These are phyloP conservation scores for Nudaria mundana DNA, from an alignment of 2,888 invertebrate genomes.

Conservation along the genomic window DNA sequence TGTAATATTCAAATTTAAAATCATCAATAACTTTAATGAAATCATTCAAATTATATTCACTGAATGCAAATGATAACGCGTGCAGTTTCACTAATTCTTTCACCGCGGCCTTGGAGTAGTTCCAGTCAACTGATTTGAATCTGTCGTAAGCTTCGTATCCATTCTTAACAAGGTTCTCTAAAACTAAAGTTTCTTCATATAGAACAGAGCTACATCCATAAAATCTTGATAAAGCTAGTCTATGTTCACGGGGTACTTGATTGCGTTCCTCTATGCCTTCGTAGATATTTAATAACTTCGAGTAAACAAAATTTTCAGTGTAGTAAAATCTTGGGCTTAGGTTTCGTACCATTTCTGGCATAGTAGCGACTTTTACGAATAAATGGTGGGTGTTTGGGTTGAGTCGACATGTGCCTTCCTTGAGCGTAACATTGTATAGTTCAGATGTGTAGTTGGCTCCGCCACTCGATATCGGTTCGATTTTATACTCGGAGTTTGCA, in stretches of 20 bases:
- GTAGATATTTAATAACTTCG: slow-evolving; percentile 16
- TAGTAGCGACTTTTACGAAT: slow-evolving; percentile 19
- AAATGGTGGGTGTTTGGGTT: slow-evolving; percentile 4
- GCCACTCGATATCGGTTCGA: slow-evolving; percentile 14
- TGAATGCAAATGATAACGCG: slow-evolving; percentile 46
- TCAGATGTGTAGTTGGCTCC: slow-evolving; percentile 25
- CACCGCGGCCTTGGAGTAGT: slow-evolving; percentile 34
- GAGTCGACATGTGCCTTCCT: background rate
- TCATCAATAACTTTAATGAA: slow-evolving; percentile 16
- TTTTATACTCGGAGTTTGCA: slow-evolving; percentile 6
- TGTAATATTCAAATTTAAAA: background rate
- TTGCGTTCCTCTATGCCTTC: slow-evolving; percentile 21
- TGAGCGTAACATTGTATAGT: slow-evolving; percentile 11
- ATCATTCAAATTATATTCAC: slow-evolving; percentile 35
- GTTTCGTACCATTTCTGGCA: slow-evolving; percentile 12
- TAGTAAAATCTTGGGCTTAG: slow-evolving; percentile 5
- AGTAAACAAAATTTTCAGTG: slow-evolving; percentile 26
- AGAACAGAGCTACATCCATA: slow-evolving; percentile 31
- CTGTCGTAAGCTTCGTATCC: slow-evolving; percentile 41
- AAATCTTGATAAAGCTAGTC: slow-evolving; percentile 30
- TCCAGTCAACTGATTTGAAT: slow-evolving; percentile 36
- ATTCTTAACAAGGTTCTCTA: slow-evolving; percentile 37
- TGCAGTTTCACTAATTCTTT: slow-evolving; percentile 48
- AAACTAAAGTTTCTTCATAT: slow-evolving; percentile 41
- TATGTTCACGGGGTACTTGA: slow-evolving; percentile 26